Evolutionary conservation across 2,888 invertebrate species (phyloP), one percentile per base, ranked within the genome.

Genomic region (Lymantria dispar): DNA sequence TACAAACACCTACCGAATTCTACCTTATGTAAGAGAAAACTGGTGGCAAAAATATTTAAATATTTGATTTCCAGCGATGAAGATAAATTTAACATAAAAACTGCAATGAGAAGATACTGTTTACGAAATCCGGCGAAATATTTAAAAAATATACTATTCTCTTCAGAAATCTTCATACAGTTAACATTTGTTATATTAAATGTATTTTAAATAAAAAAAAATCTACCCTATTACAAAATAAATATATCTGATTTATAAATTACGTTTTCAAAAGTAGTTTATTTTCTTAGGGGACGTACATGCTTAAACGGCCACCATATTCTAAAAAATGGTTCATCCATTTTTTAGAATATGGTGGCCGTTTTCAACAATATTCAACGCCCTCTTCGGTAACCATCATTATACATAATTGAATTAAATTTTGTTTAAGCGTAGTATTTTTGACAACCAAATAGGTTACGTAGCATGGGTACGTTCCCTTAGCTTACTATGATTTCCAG

Each of bases 151-250:
- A 62, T 75, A 31, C 62, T 79, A 14, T 70, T 58, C 8, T 62
- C 67, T 11, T 65, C 64, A 13, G 72, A 74, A 54, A 50, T 75
- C 8, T 63, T 82, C 11, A 54, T 80, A 11, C 64, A 78, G 50
- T 52, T 83, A 9, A 74, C 75, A 0, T 72, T 77, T 37, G 66
- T 73, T 7, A 47, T 83, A 47, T 62, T 80, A 29, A 75, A 67
- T 48, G 56, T 64, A 31, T 58, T 63, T 22, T 64, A 49, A 56
- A 40, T 43, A 14, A 36, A 36, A 29, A 37, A 33, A 8, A 22
- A 10, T 11, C 13, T 38, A 15, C 38, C 10, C 9, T 42, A 46
- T 38, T 11, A 40, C 15, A 15, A 22, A 41, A 45, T 42, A 41
- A 41, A 41, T 60, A 36, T 45, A 47, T 56, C 46, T 50, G 13